Percentiles rank a stretch among this genome's conserved stretches.
Conservation (phyloP, 2,888 invertebrate genomes). For the Corythucha ciliata region DNA sequence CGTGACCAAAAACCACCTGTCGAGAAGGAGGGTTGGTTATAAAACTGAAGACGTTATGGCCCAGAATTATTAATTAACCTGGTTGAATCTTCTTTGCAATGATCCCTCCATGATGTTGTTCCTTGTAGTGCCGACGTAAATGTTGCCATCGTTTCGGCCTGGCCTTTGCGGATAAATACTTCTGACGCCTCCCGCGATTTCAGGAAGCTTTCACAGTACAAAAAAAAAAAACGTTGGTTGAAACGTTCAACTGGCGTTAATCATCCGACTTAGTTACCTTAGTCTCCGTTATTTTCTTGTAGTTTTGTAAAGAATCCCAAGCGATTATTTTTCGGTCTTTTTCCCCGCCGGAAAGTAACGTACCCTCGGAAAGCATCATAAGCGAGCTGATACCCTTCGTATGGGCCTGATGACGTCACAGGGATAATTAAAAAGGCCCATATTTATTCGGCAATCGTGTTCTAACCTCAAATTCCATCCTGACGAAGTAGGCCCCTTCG, state of each 20-base stretch:
- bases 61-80: conserved; percentile 43
- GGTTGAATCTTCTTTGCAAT: conserved; percentile 75
- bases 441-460: neutral
- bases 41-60: neutral
- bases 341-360: conserved; percentile 80
- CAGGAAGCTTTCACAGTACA: conserved; percentile 72
- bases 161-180: conserved; percentile 82
- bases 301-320: conserved; percentile 85
- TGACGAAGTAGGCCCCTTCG: conserved; percentile 78
- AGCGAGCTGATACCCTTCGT: conserved; percentile 79
- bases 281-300: conserved; percentile 79
- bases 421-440: neutral
- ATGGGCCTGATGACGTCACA: conserved; percentile 51
- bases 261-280: conserved; percentile 62
- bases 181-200: conserved; percentile 77
- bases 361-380: conserved; percentile 82
- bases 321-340: conserved; percentile 83
- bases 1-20: conserved; percentile 77
- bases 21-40: neutral
- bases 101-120: conserved; percentile 87
- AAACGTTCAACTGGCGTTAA: neutral
- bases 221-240: conserved; percentile 5
- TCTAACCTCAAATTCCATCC: conserved; percentile 72
- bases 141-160: conserved; percentile 78
- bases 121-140: conserved; percentile 82